A percentile compares a stretch with the other conserved stretches of the same genome.
Evolutionary conservation across 2,797 vertebrate genomes (phyloP).

Genomic region (Sebastes steindachneri): DNA sequence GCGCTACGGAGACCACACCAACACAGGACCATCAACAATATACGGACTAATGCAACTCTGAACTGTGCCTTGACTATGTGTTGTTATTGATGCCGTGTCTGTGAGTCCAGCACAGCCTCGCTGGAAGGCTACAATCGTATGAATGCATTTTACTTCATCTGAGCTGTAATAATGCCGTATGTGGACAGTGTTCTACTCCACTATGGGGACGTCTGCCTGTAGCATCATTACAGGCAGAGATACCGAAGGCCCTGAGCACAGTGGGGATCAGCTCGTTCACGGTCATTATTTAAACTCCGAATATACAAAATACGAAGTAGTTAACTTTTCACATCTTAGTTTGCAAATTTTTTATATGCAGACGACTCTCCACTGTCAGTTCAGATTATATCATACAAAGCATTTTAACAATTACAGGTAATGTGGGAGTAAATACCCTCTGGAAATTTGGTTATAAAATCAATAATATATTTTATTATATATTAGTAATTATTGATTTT

Average conservation of each 20-base stretch:
- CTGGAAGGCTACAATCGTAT: neutral
- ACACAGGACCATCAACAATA: constrained; percentile 33
- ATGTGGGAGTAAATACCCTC: neutral
- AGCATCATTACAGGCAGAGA: neutral
- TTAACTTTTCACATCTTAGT: neutral
- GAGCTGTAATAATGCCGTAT: neutral
- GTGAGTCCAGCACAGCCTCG: constrained; percentile 46
- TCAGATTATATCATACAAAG: neutral
- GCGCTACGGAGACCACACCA: constrained; percentile 33
- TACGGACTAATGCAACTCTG: constrained; percentile 69
- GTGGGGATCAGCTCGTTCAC: neutral
- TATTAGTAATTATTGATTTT: neutral
- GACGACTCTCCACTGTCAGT: neutral
- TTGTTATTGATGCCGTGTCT: constrained; percentile 35
- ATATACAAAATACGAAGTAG: too few species aligned
- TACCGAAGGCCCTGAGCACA: constrained; percentile 1
- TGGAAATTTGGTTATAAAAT: neutral
- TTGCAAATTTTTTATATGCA: too few species aligned
- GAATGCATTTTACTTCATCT: constrained; percentile 19
- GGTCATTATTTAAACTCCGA: too few species aligned
- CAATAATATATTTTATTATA: neutral
- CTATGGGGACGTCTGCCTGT: neutral
- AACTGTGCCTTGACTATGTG: constrained; percentile 80
- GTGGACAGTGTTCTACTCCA: neutral
- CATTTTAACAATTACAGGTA: neutral